phyloP scores from a whole-genome alignment of 2,113 vertebrate species.

The Phoenicopterus ruber region DNA sequence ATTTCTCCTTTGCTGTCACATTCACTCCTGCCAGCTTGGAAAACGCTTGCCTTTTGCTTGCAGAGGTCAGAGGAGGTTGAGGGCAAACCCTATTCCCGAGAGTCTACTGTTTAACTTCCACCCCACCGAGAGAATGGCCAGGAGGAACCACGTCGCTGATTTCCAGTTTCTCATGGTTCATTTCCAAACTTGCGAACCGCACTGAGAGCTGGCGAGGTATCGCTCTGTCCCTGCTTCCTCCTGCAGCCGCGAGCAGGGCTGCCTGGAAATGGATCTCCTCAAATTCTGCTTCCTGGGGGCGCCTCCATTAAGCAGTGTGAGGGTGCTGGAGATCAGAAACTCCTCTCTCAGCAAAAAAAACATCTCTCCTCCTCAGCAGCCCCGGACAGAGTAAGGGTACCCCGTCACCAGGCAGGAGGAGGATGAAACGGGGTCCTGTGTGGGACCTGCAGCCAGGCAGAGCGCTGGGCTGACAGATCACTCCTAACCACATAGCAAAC shows the following conservation, averaged over 20 bases:
- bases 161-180: not conserved
- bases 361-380: not conserved
- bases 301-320: not conserved
- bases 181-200: not conserved
- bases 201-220: not conserved
- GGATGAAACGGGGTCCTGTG: not conserved
- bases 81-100: not conserved
- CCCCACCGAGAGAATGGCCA: not conserved
- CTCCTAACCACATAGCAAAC: not conserved
- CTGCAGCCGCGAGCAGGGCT: not conserved
- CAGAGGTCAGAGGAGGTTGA: not conserved
- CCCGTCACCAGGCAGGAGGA: not conserved
- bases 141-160: not conserved
- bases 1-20: slow-evolving; percentile 43
- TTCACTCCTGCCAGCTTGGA: not conserved
- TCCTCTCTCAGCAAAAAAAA: not conserved
- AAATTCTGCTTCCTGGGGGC: not conserved
- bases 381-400: not conserved
- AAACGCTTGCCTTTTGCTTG: not conserved
- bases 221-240: not conserved
- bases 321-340: not conserved
- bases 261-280: not conserved
- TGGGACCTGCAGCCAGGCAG: not conserved
- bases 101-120: not conserved
- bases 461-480: not conserved